Conservation (phyloP, 2,888 invertebrate genomes). For the Pheosia gnoma region DNA sequence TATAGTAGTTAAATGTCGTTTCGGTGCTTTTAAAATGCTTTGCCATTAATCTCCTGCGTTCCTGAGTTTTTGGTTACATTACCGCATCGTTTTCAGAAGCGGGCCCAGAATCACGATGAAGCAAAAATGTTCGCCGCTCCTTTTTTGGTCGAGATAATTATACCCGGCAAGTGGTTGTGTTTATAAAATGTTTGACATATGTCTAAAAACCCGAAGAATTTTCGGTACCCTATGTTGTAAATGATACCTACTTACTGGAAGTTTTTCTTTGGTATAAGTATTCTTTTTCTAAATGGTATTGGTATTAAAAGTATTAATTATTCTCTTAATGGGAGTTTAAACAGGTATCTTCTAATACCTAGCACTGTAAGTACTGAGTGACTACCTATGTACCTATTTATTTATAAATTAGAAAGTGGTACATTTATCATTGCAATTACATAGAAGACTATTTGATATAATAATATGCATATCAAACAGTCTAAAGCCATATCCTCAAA, state of each 20-base stretch:
- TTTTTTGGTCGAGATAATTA: conserved; percentile 64
- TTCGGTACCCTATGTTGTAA: conserved; percentile 27
- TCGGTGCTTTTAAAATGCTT: background rate
- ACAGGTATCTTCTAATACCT: no score
- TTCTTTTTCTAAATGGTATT: no score
- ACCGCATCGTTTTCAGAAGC: conserved; percentile 25
- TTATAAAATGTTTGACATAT: conserved; percentile 64
- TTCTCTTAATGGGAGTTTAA: no score
- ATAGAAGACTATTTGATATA: no score
- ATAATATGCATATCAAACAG: no score
- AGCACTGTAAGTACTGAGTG: no score
- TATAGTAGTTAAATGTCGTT: background rate
- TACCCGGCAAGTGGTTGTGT: conserved; percentile 50
- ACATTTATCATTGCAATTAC: no score
- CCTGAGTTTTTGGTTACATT: conserved; percentile 13
- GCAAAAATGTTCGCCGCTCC: conserved; percentile 52
- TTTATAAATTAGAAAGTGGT: no score
- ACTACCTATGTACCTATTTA: no score
- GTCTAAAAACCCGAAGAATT: conserved; percentile 51
- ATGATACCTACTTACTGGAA: background rate
- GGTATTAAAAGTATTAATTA: no score
- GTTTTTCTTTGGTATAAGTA: background rate
- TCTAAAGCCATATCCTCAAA: no score
- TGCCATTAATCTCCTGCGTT: conserved; percentile 10
- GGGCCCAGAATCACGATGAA: conserved; percentile 51